A percentile compares a stretch with the other conserved stretches of the same genome.
These are phyloP conservation scores for Illadopsis cleaveri DNA, from an alignment of 2,113 vertebrate species.

Conservation along the genomic window DNA sequence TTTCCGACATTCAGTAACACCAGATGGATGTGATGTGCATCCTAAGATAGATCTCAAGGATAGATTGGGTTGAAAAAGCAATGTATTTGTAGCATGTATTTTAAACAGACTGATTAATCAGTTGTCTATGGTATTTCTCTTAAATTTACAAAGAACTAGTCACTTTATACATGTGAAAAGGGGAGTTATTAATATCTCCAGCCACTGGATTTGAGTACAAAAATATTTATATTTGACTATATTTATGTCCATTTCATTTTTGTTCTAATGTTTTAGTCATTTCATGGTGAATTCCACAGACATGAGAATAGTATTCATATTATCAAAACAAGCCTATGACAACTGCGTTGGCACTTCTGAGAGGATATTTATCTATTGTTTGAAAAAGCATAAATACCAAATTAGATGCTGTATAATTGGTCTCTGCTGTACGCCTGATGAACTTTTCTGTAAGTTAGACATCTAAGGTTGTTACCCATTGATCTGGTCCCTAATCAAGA, in stretches of 20 bases:
- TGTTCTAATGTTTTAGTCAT: background rate
- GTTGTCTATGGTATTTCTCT: background rate
- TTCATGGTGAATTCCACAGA: background rate
- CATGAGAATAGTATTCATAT: background rate
- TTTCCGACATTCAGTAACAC: background rate
- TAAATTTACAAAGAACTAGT: background rate
- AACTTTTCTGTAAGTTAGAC: background rate
- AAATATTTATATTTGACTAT: background rate
- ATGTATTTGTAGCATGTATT: background rate
- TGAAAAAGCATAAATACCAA: background rate
- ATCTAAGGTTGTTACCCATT: background rate
- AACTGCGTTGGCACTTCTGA: background rate
- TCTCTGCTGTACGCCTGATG: background rate
- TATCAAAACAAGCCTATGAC: background rate
- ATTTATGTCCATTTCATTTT: background rate
- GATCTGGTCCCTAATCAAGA: background rate
- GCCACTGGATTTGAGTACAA: background rate
- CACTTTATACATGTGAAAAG: background rate
- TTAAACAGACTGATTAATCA: background rate
- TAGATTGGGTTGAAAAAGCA: background rate
- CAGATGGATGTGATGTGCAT: background rate
- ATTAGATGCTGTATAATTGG: background rate
- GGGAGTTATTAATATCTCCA: fast-evolving
- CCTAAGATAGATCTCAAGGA: background rate
- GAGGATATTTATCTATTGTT: background rate